Evolutionary conservation across 2,797 vertebrate genomes (phyloP).

Genomic region (Onychomys torridus): DNA sequence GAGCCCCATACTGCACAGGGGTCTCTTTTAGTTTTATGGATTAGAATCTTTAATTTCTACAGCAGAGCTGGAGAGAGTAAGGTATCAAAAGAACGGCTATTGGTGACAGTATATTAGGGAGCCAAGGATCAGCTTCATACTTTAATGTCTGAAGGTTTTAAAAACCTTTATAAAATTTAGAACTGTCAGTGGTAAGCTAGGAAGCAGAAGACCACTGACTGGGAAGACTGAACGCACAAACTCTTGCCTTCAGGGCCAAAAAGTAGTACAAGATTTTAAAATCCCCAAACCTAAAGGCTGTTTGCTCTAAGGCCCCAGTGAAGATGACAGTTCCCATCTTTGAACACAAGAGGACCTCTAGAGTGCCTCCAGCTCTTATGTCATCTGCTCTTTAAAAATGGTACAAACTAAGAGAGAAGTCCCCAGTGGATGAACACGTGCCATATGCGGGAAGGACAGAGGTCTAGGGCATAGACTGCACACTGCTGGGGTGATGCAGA

Average conservation of each 20-base stretch:
- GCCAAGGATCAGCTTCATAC: background rate
- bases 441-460: background rate
- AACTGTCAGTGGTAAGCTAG: background rate
- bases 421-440: no score
- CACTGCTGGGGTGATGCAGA: background rate
- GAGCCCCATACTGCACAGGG: background rate
- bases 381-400: background rate
- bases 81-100: background rate
- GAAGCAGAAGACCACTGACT: background rate
- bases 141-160: background rate
- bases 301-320: background rate
- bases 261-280: background rate
- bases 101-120: background rate
- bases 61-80: background rate
- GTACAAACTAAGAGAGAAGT: background rate
- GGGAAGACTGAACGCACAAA: background rate
- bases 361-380: background rate
- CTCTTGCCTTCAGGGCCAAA: background rate
- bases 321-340: background rate
- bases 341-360: background rate
- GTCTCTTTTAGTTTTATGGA: background rate
- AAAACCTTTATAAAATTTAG: background rate
- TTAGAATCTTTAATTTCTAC: background rate
- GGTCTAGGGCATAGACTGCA: background rate
- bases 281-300: background rate